phyloP scores from a whole-genome alignment of 1,140 invertebrate species.

The Conus betulinus region DNA sequence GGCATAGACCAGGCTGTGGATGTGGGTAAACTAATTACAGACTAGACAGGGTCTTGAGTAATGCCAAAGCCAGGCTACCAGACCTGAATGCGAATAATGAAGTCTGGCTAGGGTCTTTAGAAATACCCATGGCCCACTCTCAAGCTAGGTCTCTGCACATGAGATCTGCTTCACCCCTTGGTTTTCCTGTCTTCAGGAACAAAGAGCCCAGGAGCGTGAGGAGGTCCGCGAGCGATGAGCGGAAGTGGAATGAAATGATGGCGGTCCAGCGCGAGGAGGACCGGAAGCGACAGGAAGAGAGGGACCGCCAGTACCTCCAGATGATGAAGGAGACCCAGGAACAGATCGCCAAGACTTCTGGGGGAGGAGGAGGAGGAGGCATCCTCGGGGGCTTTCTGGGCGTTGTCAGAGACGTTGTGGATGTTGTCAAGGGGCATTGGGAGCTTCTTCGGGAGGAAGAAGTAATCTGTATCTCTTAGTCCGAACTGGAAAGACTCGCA shows the following conservation, averaged over 20 bases:
- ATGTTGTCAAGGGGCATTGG: neutral
- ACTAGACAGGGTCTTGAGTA: too few relatives aligned
- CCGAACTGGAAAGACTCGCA: too few relatives aligned
- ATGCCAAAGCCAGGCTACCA: too few relatives aligned
- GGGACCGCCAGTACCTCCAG: constrained; percentile 1
- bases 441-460: neutral
- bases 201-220: neutral
- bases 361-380: neutral
- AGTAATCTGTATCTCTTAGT: too few relatives aligned
- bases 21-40: too few relatives aligned
- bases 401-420: neutral
- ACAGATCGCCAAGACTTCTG: neutral
- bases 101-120: too few relatives aligned
- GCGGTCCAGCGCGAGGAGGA: neutral
- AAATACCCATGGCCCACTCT: too few relatives aligned
- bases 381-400: neutral
- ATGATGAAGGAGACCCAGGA: neutral
- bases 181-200: neutral
- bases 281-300: neutral
- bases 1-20: too few relatives aligned
- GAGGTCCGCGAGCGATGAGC: neutral
- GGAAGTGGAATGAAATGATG: neutral
- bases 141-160: too few relatives aligned
- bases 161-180: neutral
- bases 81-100: too few relatives aligned